Evolutionary conservation across 2,797 vertebrate genomes (phyloP).

Genomic region (Etheostoma perlongum): DNA sequence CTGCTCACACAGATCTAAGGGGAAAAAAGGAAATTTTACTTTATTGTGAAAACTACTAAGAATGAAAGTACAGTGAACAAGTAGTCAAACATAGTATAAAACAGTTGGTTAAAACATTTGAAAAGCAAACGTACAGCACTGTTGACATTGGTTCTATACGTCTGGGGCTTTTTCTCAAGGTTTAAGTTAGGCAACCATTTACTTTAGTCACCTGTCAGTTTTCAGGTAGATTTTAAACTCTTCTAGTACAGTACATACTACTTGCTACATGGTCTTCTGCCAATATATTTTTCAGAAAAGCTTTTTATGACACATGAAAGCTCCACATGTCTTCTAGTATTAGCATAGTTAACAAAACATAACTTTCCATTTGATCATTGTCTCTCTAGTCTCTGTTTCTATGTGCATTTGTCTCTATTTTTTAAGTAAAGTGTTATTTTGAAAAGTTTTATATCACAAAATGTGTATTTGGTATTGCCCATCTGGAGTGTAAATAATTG

Average conservation of each 20-base stretch:
- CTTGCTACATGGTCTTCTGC: not conserved
- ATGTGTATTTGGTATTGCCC: not conserved
- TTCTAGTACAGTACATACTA: not conserved
- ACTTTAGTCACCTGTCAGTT: not conserved
- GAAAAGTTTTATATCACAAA: not conserved
- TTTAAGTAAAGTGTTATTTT: not conserved
- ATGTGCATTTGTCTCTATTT: not conserved
- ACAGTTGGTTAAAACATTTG: not conserved
- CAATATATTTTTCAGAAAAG: not conserved
- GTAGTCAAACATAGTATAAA: not conserved
- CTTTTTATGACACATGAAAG: not conserved
- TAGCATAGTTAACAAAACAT: too few species aligned
- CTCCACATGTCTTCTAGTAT: not conserved
- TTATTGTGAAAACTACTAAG: not conserved
- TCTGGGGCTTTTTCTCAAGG: not conserved
- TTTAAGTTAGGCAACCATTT: not conserved
- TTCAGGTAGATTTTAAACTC: not conserved
- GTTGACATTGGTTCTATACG: too few species aligned
- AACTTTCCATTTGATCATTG: not conserved
- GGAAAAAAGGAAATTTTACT: conserved; percentile 1
- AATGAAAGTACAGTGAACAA: not conserved
- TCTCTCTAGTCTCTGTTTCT: not conserved
- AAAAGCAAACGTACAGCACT: not conserved
- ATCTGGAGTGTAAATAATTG: not conserved
- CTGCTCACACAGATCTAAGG: conserved; percentile 93